A percentile compares a stretch with the other conserved stretches of the same genome.
These are phyloP conservation scores for Brenthis daphne DNA, from an alignment of 2,888 invertebrate species.

Conservation along the genomic window DNA sequence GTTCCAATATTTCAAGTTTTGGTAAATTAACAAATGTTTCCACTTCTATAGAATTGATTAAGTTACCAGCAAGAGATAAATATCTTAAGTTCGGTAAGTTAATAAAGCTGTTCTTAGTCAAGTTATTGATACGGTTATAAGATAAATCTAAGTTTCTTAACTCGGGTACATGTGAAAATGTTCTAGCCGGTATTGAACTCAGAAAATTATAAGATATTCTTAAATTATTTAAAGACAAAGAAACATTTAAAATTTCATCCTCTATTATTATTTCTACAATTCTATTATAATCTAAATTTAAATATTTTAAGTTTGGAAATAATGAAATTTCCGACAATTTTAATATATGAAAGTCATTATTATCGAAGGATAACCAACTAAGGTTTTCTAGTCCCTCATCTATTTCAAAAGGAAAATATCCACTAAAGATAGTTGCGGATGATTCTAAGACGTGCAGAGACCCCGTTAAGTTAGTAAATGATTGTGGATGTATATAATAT, in stretches of 20 bases:
- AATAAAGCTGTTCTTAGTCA: constrained; percentile 88
- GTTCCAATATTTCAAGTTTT: constrained; percentile 88
- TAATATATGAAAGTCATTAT: constrained; percentile 91
- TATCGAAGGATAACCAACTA: constrained; percentile 92
- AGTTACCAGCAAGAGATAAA: constrained; percentile 92
- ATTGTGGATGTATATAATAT: constrained; percentile 89
- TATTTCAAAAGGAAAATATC: constrained; percentile 89
- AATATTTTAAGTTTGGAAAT: constrained; percentile 87
- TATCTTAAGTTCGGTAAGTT: constrained; percentile 90
- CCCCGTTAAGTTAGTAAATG: constrained; percentile 89
- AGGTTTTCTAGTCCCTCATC: constrained; percentile 88
- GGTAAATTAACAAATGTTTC: constrained; percentile 89
- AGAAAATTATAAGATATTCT: constrained; percentile 92
- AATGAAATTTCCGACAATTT: constrained; percentile 87
- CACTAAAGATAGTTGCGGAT: constrained; percentile 91
- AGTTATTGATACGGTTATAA: constrained; percentile 87
- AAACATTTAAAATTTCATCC: constrained; percentile 86
- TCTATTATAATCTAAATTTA: constrained; percentile 93
- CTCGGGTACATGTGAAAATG: constrained; percentile 87
- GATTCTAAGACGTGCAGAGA: constrained; percentile 92
- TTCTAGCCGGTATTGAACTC: constrained; percentile 84
- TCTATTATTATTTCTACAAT: constrained; percentile 86
- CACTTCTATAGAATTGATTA: constrained; percentile 87
- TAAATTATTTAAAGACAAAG: constrained; percentile 88
- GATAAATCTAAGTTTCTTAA: constrained; percentile 90